Evolutionary conservation across 2,797 vertebrate genomes (phyloP), one percentile per base, ranked within the genome.

Genomic region (Prunella strophiata): DNA sequence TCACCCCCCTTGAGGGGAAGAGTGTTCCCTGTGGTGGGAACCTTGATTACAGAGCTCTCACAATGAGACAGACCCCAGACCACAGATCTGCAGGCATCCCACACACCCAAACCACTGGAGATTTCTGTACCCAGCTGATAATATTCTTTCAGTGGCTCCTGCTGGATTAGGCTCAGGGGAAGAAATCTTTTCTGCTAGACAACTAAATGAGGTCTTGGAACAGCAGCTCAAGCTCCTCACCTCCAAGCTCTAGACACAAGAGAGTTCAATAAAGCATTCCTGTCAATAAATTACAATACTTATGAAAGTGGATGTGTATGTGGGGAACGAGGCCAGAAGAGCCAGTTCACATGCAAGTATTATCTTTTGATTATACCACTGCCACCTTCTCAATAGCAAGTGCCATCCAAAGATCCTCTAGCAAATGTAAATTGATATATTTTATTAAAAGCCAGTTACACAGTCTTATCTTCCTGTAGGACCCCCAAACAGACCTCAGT

Each of bases 151-250:
- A n/a, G 91, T 84, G 97, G 97, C 97, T 98, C 94, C 96, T 90
- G 97, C 93, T 62, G 82, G 97, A 98, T 98, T 98, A 98, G 96
- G 97, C 96, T 90, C 93, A 29, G 92, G 86, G 95, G 95, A 97
- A 96, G 97, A 97, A 98, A 98, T 98, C 96, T 98, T 97, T 97
- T 97, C 97, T 97, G 97, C 97, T 97, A 97, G 97, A 98, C 89
- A 97, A 89, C 97, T 97, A 97, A 98, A 98, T 96, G 96, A 98
- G 97, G 96, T 97, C 98, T 98, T 96, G 93, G 58, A 97, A 96
- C 95, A 96, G 73, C 89, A 96, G 72, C 80, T 91, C 70, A 77
- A 76, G 65, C 89, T 70, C 34, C 75, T 89, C 61, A 88, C 74
- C 67, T 75, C 77, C 63, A 81, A 4, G 3, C 61, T 97, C 96